phyloP scores from a whole-genome alignment of 23 tunicate genomes.

The Oikopleura albicans region DNA sequence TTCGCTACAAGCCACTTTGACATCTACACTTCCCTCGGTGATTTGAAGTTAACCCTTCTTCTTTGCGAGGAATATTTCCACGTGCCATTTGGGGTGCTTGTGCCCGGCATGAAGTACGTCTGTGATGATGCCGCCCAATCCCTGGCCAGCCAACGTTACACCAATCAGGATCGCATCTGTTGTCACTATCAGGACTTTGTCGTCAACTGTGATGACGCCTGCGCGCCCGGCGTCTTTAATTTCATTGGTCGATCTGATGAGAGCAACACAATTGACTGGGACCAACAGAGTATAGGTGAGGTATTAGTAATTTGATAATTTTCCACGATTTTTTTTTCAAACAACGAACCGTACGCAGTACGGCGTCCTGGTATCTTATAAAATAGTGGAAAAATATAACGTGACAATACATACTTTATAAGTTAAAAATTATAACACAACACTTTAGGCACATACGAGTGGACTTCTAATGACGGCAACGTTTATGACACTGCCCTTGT shows the following conservation, averaged over 20 bases:
- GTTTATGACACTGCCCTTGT: not conserved
- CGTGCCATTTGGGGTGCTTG: not conserved
- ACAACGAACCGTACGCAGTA: too few species aligned
- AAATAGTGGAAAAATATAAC: too few species aligned
- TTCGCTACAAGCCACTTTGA: not conserved
- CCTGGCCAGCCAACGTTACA: not conserved
- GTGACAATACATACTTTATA: too few species aligned
- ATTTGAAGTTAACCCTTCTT: not conserved
- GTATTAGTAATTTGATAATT: too few species aligned
- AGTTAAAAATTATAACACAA: too few species aligned
- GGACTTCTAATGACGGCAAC: not conserved
- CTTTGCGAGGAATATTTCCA: constrained; percentile 13
- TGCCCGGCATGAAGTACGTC: not conserved
- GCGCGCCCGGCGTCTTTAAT: not conserved
- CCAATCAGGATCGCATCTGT: not conserved
- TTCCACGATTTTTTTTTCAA: too few species aligned
- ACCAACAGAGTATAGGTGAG: too few species aligned
- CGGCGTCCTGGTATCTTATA: too few species aligned
- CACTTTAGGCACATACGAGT: not conserved
- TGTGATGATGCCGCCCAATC: not conserved
- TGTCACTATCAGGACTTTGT: not conserved
- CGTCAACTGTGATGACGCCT: not conserved
- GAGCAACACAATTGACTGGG: not conserved
- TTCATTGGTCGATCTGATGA: not conserved
- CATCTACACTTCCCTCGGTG: not conserved